Base-by-base conservation (phyloP, 2,797 vertebrate species). In the Anabacerthia variegaticeps region DNA sequence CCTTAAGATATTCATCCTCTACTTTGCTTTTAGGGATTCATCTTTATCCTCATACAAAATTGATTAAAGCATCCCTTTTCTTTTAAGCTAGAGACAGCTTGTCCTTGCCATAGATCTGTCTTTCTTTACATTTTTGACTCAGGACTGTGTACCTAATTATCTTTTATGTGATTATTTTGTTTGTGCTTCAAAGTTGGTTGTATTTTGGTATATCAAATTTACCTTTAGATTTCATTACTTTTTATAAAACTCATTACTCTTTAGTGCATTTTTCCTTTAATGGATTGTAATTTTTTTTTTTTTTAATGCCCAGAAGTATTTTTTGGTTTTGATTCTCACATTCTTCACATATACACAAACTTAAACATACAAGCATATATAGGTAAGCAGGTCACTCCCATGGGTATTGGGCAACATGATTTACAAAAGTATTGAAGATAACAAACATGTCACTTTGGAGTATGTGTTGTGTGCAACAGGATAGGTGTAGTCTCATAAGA, bases 351-450 rank as follows among this genome's bases (percentile, higher is more conserved):
- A 20, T 20, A 19, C 1, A 1, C 19, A 10, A 21, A 77, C 48
- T 55, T 61, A 46, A 80, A 54, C 54, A 10, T 52, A 32, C 1
- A 0, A 62, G 32, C 75, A 24, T 67, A 58, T 91, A 17, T 82
- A 73, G 78, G 89, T 89, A 89, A 91, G 75, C 59, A 93, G 81
- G 87, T 93, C 59, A 49, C 81, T 96, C 91, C 89, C 84, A 36
- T 91, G 63, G 43, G 16, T 82, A 14, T 96, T 95, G 63, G 28
- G 89, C 89, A 95, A 95, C 44, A 5, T 30, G 55, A 48, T 92
- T 92, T 93, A 87, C 74, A 86, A 0, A 92, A 79, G 87, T 74
- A 52, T 9, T 76, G 81, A 59, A 94, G 91, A 74, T 85, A 94
- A 93, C 68, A 93, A 71, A 28, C 39, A 37, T 0, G 17, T 94